Conservation (phyloP, 2,113 vertebrate genomes). For the Myotis brandtii region DNA sequence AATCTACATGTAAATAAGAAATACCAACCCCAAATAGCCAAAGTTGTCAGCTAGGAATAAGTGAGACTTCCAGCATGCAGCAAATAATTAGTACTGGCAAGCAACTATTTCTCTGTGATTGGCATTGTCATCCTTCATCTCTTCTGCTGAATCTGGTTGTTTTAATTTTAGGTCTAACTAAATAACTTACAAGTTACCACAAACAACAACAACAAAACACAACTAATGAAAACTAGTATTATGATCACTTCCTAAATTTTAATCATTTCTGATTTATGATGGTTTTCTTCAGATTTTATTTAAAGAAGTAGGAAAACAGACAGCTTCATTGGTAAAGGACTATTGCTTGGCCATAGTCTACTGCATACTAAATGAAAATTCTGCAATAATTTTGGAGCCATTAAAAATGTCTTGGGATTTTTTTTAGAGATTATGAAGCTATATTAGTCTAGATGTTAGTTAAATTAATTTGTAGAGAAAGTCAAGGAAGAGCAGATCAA, state of each 20-base stretch:
- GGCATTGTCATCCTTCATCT: background rate
- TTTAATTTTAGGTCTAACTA: slow-evolving; percentile 7
- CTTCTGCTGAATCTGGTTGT: background rate
- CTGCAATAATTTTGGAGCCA: background rate
- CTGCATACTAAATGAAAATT: background rate
- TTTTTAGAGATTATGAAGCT: background rate
- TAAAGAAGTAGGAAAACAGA: background rate
- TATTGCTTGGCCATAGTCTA: background rate
- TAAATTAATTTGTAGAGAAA: slow-evolving; percentile 8
- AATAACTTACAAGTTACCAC: background rate
- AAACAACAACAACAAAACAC: background rate
- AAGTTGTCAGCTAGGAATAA: background rate
- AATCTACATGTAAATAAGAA: background rate
- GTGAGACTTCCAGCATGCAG: background rate
- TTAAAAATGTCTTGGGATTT: slow-evolving; percentile 3
- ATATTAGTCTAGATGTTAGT: background rate
- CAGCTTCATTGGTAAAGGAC: background rate
- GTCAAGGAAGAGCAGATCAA: background rate
- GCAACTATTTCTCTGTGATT: background rate
- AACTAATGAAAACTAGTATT: background rate
- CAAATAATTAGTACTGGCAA: background rate
- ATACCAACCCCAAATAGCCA: background rate
- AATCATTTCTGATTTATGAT: background rate
- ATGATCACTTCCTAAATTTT: background rate
- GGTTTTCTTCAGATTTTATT: background rate